Conservation (phyloP, 1,140 invertebrate genomes). For the Drosophila tropicalis region DNA sequence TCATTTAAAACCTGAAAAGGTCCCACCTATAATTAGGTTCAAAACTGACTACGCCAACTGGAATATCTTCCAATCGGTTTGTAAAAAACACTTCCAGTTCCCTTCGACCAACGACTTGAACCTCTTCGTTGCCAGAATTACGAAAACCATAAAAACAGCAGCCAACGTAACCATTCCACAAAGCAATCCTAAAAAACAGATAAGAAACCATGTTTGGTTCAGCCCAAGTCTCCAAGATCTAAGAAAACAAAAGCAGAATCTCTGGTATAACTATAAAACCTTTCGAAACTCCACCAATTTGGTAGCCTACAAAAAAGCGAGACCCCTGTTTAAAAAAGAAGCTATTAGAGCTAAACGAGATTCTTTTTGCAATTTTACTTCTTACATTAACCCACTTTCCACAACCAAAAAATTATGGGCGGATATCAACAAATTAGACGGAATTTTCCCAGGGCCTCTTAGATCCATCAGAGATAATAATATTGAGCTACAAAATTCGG, state of each 20-base stretch:
- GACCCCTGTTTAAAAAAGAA: conserved; percentile 1
- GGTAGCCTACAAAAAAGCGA: conserved; percentile 4
- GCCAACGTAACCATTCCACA: conserved; percentile 7
- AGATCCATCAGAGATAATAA: conserved; percentile 6
- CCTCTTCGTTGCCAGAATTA: conserved; percentile 25
- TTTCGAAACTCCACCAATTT: not conserved
- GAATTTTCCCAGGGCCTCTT: not conserved
- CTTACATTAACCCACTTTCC: too few relatives aligned
- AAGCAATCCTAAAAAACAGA: conserved; percentile 2
- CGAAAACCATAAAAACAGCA: conserved; percentile 19
- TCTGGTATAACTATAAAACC: conserved; percentile 7
- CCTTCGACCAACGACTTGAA: conserved; percentile 24
- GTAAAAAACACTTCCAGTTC: conserved; percentile 5
- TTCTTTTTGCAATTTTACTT: conserved; percentile 2
- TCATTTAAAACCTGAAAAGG: conserved; percentile 4
- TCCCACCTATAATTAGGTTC: not conserved
- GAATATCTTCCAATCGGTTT: conserved; percentile 9
- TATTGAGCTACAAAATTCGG: conserved; percentile 15
- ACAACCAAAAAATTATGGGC: not conserved
- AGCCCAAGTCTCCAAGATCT: conserved; percentile 1
- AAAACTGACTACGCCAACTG: conserved; percentile 8
- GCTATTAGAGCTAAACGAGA: conserved; percentile 4
- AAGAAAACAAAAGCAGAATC: conserved; percentile 6
- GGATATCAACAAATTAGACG: conserved; percentile 7
- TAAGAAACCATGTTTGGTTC: conserved; percentile 3